Conservation (phyloP, 2,113 vertebrate genomes). For the Tetraodon nigroviridis region DNA sequence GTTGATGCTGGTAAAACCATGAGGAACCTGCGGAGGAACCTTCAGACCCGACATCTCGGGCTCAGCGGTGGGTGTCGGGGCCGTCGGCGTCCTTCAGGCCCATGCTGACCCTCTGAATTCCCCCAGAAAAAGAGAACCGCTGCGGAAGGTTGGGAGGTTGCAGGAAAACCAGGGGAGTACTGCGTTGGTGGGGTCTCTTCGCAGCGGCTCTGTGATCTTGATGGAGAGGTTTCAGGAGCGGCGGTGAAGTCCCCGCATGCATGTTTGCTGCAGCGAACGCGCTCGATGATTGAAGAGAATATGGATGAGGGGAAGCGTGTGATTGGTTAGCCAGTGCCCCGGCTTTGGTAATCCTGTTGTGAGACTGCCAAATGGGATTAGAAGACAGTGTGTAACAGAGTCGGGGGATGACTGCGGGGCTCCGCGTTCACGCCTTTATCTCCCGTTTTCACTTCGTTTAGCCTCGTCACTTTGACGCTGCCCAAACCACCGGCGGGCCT, state of each 20-base stretch:
- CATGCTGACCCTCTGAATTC: constrained; percentile 3
- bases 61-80: no score
- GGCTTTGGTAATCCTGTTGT: constrained; percentile 71
- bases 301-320: constrained; percentile 52
- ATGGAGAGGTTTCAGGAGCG: no score
- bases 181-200: not conserved
- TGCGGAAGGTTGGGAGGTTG: not conserved
- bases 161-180: constrained; percentile 9
- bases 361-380: constrained; percentile 75
- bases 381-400: constrained; percentile 51
- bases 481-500: not conserved
- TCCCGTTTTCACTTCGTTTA: constrained; percentile 53
- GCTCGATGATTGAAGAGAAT: constrained; percentile 49
- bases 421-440: constrained; percentile 44
- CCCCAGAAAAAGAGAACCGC: not conserved
- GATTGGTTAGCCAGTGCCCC: constrained; percentile 58
- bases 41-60: not conserved
- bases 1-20: no score
- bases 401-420: constrained; percentile 39
- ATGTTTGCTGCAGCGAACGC: not conserved
- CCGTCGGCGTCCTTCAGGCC: constrained; percentile 27
- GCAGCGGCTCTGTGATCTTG: no score
- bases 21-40: no score
- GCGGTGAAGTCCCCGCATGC: no score
- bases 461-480: constrained; percentile 33